These are phyloP conservation scores for Heliangelus exortis DNA, from an alignment of 2,797 vertebrate species.

Conservation along the genomic window DNA sequence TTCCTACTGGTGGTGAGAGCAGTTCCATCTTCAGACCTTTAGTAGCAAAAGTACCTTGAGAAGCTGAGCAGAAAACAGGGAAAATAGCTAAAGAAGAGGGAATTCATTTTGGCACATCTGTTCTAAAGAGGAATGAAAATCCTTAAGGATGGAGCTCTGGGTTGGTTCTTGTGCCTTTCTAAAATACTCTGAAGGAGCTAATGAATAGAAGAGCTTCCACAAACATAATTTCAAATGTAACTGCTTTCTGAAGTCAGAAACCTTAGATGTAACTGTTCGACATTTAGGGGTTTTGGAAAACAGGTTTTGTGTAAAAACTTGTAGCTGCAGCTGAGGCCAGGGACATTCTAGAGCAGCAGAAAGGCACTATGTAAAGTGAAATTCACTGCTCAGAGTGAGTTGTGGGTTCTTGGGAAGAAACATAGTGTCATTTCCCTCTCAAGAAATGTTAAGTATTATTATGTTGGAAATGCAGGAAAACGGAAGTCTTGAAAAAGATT, in stretches of 20 bases:
- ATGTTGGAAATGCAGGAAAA: neutral
- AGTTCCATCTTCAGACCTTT: neutral
- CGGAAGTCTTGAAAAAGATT: neutral
- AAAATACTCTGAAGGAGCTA: neutral
- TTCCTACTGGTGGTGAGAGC: neutral
- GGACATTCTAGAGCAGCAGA: neutral
- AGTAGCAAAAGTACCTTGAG: neutral
- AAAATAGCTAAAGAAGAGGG: neutral
- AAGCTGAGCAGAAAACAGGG: neutral
- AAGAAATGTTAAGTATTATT: neutral
- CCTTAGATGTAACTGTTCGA: neutral
- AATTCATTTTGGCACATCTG: neutral
- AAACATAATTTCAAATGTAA: neutral
- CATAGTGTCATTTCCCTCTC: fast-evolving
- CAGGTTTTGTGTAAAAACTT: neutral
- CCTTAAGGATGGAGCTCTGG: neutral
- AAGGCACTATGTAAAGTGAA: neutral
- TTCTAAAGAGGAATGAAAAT: neutral
- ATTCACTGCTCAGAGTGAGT: neutral
- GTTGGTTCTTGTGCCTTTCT: neutral
- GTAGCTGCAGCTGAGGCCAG: neutral
- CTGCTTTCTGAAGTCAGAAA: neutral
- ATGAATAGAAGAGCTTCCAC: neutral
- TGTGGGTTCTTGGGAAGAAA: neutral
- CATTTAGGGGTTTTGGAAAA: neutral